Conservation (phyloP, 1,140 invertebrate genomes). For the Copidosoma floridanum region DNA sequence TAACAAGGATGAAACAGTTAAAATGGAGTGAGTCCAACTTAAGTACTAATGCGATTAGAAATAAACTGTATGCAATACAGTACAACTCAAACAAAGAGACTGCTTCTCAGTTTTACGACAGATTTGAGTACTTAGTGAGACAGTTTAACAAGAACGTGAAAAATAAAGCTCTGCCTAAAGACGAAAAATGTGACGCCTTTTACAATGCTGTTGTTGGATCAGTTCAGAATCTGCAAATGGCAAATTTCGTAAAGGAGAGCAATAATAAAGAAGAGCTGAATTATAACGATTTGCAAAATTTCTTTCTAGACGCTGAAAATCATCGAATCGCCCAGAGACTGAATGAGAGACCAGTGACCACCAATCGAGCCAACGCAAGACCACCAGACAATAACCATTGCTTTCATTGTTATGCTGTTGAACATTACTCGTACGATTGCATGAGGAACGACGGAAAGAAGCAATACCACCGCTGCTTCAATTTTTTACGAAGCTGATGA, state of each 20-base stretch:
- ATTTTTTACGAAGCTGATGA: too few species aligned
- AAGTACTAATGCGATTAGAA: neutral
- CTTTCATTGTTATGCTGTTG: too few species aligned
- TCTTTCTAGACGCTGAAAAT: slow-evolving; percentile 9
- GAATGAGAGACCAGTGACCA: too few species aligned
- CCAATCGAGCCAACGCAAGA: too few species aligned
- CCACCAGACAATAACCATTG: too few species aligned
- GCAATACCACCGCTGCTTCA: too few species aligned
- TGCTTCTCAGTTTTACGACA: slow-evolving; percentile 13
- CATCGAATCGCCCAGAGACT: neutral
- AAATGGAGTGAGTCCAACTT: slow-evolving; percentile 13
- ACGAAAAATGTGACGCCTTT: too few species aligned
- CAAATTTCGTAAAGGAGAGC: slow-evolving; percentile 10
- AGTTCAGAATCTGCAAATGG: slow-evolving; percentile 13
- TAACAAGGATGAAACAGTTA: slow-evolving; percentile 8
- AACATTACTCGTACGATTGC: too few species aligned
- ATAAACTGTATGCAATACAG: slow-evolving; percentile 7
- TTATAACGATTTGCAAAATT: slow-evolving; percentile 17
- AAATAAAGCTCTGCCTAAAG: neutral
- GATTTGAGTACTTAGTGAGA: slow-evolving; percentile 8
- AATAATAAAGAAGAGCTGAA: slow-evolving; percentile 2
- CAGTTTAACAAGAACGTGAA: neutral
- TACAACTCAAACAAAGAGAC: slow-evolving; percentile 6
- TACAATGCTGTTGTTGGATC: slow-evolving; percentile 10
- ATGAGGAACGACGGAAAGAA: too few species aligned